phyloP scores from a whole-genome alignment of 2,888 invertebrate species.

The Thymelicus acteon region DNA sequence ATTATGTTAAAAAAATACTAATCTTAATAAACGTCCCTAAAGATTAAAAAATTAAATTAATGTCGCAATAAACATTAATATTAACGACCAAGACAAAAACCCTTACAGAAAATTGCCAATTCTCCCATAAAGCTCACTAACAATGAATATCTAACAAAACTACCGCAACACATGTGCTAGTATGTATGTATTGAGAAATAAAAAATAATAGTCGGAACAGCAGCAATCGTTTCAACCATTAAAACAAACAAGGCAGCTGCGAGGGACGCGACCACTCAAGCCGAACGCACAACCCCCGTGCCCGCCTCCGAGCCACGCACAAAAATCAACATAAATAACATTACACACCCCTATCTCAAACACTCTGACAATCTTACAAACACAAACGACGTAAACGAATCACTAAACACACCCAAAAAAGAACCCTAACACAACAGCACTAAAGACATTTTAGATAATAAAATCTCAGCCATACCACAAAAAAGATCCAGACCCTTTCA shows the following conservation, averaged over 20 bases:
- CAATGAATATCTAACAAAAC: slow-evolving; percentile 49
- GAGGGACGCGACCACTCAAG: slow-evolving; percentile 68
- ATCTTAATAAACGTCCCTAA: too few relatives aligned
- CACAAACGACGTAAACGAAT: slow-evolving; percentile 49
- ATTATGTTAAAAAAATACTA: too few relatives aligned
- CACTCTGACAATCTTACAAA: slow-evolving; percentile 61
- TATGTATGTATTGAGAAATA: slow-evolving; percentile 61
- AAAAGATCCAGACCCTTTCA: slow-evolving; percentile 53
- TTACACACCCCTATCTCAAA: slow-evolving; percentile 83
- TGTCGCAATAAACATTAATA: slow-evolving; percentile 28
- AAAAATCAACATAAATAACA: slow-evolving; percentile 85
- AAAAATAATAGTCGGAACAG: slow-evolving; percentile 49
- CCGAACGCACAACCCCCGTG: slow-evolving; percentile 72
- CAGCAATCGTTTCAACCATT: slow-evolving; percentile 75
- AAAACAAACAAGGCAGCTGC: slow-evolving; percentile 82
- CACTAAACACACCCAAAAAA: slow-evolving; percentile 43
- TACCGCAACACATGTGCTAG: slow-evolving; percentile 51
- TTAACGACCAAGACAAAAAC: slow-evolving; percentile 30
- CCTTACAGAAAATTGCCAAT: slow-evolving; percentile 55
- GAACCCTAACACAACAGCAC: slow-evolving; percentile 45
- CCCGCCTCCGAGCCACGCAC: slow-evolving; percentile 77
- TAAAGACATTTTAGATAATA: slow-evolving; percentile 39
- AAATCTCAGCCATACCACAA: slow-evolving; percentile 41
- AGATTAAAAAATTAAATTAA: slow-evolving; percentile 4
- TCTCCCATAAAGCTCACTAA: slow-evolving; percentile 65